Percentiles rank a stretch among this genome's conserved stretches.
phyloP scores from a whole-genome alignment of 2,888 invertebrate genomes.

The Muscina levida region DNA sequence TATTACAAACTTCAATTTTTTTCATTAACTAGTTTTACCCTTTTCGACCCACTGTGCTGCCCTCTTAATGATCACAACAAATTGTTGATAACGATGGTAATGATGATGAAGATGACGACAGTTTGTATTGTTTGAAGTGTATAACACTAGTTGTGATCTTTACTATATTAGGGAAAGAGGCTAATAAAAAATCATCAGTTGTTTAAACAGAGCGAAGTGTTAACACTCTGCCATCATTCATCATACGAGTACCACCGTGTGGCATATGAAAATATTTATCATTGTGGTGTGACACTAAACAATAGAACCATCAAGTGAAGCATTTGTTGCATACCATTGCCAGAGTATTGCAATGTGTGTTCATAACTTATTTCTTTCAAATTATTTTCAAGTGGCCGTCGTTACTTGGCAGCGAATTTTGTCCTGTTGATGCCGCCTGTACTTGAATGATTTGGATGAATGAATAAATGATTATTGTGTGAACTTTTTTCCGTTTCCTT shows the following conservation, averaged over 20 bases:
- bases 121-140: slow-evolving; percentile 32
- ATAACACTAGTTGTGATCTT: slow-evolving; percentile 6
- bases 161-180: slow-evolving; percentile 67
- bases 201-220: not conserved
- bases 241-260: slow-evolving; percentile 12
- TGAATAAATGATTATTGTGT: not conserved
- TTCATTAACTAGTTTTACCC: too few relatives aligned
- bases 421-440: not conserved
- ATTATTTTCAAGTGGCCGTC: slow-evolving; percentile 20
- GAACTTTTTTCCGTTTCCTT: not conserved
- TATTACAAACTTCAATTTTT: too few relatives aligned
- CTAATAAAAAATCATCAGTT: slow-evolving; percentile 74
- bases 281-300: slow-evolving; percentile 25
- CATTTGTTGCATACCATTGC: slow-evolving; percentile 26
- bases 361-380: not conserved
- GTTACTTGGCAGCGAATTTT: not conserved
- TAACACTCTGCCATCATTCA: slow-evolving; percentile 40
- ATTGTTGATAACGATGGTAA: slow-evolving; percentile 40
- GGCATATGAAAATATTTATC: slow-evolving; percentile 34
- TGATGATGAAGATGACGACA: slow-evolving; percentile 65
- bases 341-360: slow-evolving; percentile 3
- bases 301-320: not conserved
- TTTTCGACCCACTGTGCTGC: slow-evolving; percentile 24
- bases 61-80: not conserved
- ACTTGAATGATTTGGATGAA: not conserved